Conservation (phyloP, 2,888 invertebrate species). For the Beris morrisii region DNA sequence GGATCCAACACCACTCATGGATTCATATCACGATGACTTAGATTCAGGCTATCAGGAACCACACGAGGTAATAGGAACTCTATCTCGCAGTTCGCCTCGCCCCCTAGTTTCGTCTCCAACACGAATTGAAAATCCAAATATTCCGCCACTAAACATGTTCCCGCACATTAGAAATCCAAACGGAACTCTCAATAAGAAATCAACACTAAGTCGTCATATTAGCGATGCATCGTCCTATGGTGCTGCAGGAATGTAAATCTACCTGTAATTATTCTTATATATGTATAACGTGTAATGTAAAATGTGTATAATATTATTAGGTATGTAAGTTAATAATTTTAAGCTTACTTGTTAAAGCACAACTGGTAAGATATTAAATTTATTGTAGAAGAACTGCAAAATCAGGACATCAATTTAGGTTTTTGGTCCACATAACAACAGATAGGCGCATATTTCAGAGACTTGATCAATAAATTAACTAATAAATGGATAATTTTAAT, state of each 20-base stretch:
- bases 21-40: conserved; percentile 69
- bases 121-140: conserved; percentile 77
- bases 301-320: too few relatives aligned
- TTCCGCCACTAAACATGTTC: conserved; percentile 72
- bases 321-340: too few relatives aligned
- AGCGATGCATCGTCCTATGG: conserved; percentile 53
- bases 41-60: conserved; percentile 59
- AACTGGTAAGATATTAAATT: too few relatives aligned
- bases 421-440: too few relatives aligned
- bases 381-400: too few relatives aligned
- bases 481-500: too few relatives aligned
- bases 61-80: conserved; percentile 53
- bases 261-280: background rate
- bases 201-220: conserved; percentile 52
- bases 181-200: conserved; percentile 58
- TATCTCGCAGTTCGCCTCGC: conserved; percentile 57
- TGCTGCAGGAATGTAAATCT: conserved; percentile 52
- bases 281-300: too few relatives aligned
- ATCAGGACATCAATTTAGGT: too few relatives aligned
- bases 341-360: too few relatives aligned
- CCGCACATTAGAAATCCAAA: conserved; percentile 57
- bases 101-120: conserved; percentile 79
- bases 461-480: too few relatives aligned
- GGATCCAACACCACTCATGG: conserved; percentile 75
- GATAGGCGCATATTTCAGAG: too few relatives aligned